Base-by-base conservation (phyloP, 1,140 invertebrate genomes). In the Eciton burchellii region DNA sequence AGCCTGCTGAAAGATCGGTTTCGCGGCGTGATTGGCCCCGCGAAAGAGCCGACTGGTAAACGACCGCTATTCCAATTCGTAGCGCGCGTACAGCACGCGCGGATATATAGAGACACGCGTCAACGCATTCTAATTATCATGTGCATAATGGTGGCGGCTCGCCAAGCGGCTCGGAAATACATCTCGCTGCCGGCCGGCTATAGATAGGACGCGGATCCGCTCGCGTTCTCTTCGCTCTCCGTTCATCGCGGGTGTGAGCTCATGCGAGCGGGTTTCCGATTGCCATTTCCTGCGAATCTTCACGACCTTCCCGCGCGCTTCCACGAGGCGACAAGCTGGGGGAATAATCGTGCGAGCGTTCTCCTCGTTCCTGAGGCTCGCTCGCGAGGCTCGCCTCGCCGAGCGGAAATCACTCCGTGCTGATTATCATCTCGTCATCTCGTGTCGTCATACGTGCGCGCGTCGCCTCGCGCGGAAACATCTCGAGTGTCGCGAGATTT, bases 121-220 rank as follows among this genome's bases (percentile, higher is more conserved):
- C 91, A 94, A 94, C 92, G 92, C 91, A 94, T 93, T 94, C 93
- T 94, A 94, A 94, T 94, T 94, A 94, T 94, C 92, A 94, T 94
- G 92, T 92, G 92, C 91, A 93, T 94, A 94, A 93, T 94, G 93
- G 91, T 94, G 93, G 93, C 92, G 79, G 71, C 70, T 90, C 87
- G 93, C 93, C 93, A 94, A 94, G 91, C 92, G n/a, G n/a, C 92
- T 93, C 90, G 92, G 91, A 94, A 93, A 94, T 94, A 94, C 90
- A 92, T 92, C 35, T 35, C 92, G 90, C 90, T 89, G 86, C 65
- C 35, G 62, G 62, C 84, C 66, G 86, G 86, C 92, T 93, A 91
- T 92, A 93, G 91, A 93, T 94, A 92, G 91, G 84, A 87, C 87
- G 83, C 82, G 81, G 81, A 92, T 91, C 85, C 11, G n/a, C 3